Evolutionary conservation across 2,888 invertebrate species (phyloP).

Genomic region (Oligia fasciuncula): DNA sequence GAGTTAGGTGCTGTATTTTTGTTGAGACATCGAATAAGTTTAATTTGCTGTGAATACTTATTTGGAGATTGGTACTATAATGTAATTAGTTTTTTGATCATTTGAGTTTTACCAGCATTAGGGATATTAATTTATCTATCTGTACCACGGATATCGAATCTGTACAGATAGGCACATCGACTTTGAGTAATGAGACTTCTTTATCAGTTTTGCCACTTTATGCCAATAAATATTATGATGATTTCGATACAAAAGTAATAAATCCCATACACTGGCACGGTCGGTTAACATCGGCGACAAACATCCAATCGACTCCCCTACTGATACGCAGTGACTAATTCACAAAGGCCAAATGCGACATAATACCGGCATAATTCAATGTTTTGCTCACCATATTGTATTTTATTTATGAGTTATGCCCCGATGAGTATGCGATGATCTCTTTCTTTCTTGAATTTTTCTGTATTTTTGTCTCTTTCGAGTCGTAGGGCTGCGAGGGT

Average conservation of each 20-base stretch:
- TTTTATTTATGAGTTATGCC: constrained; percentile 90
- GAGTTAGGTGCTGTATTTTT: constrained; percentile 6
- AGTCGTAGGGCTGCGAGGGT: constrained; percentile 75
- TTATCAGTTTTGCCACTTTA: constrained; percentile 3
- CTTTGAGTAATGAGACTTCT: neutral
- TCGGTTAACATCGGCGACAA: constrained; percentile 81
- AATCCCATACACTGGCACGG: constrained; percentile 77
- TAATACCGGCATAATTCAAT: constrained; percentile 90
- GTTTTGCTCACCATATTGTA: constrained; percentile 91
- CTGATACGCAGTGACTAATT: constrained; percentile 85
- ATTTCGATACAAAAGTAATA: constrained; percentile 71
- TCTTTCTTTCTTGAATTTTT: constrained; percentile 69
- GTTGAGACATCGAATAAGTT: constrained; percentile 4
- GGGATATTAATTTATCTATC: neutral
- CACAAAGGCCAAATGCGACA: constrained; percentile 90
- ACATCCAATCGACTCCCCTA: constrained; percentile 83
- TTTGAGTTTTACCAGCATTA: neutral
- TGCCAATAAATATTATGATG: constrained; percentile 19
- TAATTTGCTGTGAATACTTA: constrained; percentile 4
- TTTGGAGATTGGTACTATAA: neutral
- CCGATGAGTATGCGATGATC: constrained; percentile 78
- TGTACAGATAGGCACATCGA: neutral
- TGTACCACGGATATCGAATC: too few relatives aligned
- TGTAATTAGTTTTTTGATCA: neutral
- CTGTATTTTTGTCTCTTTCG: constrained; percentile 76